These are phyloP conservation scores for Rapana venosa DNA, from an alignment of 2,888 invertebrate genomes.

Conservation along the genomic window DNA sequence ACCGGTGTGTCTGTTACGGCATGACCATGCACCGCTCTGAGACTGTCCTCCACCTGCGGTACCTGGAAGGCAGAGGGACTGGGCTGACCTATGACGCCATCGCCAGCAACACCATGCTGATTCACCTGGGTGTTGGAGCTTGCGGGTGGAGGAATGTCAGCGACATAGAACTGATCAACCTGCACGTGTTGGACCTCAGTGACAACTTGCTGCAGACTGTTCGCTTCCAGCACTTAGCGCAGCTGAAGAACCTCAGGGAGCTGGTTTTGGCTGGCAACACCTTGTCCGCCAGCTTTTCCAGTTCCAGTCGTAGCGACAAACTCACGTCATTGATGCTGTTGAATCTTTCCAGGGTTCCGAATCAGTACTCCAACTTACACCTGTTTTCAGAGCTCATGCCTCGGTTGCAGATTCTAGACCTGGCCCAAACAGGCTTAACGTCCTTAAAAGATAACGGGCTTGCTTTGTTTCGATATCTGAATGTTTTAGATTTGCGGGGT, in stretches of 20 bases:
- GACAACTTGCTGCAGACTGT: not conserved
- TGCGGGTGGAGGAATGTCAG: not conserved
- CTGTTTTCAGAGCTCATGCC: not conserved
- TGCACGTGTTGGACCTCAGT: not conserved
- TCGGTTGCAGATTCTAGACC: not conserved
- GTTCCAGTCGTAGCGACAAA: too few species aligned
- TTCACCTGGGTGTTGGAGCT: not conserved
- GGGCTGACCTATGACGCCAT: not conserved
- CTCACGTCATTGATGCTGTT: not conserved
- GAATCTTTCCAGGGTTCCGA: not conserved
- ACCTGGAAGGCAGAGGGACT: not conserved
- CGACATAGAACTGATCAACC: not conserved
- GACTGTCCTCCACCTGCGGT: not conserved
- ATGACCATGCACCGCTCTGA: not conserved
- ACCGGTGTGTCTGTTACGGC: not conserved
- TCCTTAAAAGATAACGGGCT: not conserved
- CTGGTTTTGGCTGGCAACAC: not conserved
- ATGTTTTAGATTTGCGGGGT: not conserved
- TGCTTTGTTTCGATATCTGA: not conserved
- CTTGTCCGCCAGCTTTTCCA: not conserved
- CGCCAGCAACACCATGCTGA: not conserved
- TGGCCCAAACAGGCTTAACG: not conserved
- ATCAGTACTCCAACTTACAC: not conserved
- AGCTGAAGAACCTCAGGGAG: not conserved
- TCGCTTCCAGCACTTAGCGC: not conserved